Evolutionary conservation across 2,113 vertebrate species (phyloP), one percentile per base, ranked within the genome.

Genomic region (Xiphias gladius): DNA sequence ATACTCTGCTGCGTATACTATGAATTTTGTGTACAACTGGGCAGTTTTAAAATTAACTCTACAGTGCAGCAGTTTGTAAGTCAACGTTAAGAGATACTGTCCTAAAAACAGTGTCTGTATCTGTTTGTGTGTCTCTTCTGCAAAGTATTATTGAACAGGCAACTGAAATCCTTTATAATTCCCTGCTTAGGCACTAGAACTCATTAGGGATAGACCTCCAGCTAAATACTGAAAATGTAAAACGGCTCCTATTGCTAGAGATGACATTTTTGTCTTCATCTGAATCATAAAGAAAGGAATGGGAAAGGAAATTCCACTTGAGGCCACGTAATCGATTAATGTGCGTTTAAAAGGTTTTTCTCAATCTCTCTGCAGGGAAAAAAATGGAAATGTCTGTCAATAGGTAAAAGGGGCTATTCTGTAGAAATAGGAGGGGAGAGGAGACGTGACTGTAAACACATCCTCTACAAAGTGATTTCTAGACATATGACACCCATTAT

Each of bases 361-460:
- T 66, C 5, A 43, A 6, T 82, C 59, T 76, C 13, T 43, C 80
- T 48, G 63, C 78, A 67, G 72, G 62, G n/a, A 41, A 52, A n/a
- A 35, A 39, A 37, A 67, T 70, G 57, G 65, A 84, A 76, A 80
- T 26, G 64, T 76, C 67, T 67, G 39, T 46, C 79, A 69, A 59
- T 24, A 63, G 55, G 69, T 75, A 78, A 88, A 70, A 78, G 76
- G 63, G 69, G 50, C 67, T 48, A 14, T 82, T 88, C 17, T 39
- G 32, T 20, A 5, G 52, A 90, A 67, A 81, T 73, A 77, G 63
- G 76, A 85, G 43, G 32, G 50, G 46, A 63, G 17, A 58, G 32
- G 12, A 26, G 52, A 46, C 24, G 24, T 16, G 7, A 13, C 26
- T 28, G 22, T 35, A 68, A 61, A 3, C 32, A 35, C 32, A 35